Base-by-base conservation (phyloP, 2,888 invertebrate species). In the Philereme vetulata region DNA sequence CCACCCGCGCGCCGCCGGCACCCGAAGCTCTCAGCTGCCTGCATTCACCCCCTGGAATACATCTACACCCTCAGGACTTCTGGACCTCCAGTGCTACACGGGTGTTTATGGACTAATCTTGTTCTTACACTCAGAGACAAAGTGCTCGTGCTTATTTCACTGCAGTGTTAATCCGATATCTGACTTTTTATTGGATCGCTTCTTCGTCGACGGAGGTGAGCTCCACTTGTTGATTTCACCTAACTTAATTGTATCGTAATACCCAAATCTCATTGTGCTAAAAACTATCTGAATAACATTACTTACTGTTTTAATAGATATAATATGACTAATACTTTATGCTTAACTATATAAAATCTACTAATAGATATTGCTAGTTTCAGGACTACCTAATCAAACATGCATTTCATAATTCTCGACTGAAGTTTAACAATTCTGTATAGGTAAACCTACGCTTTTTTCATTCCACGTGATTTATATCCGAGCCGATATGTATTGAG, bases 111-210 rank as follows among this genome's bases (percentile, higher is more conserved):
- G 78, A 86, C 88, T 79, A 77, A 5, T 75, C 76, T 76, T 76
- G 80, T 82, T 84, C 73, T 77, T 79, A 75, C 70, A 76, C 72
- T 66, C 79, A 85, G 74, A 85, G 88, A 87, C 90, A 69, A 84
- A 90, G 91, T 91, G 91, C 82, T 88, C 88, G 91, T 91, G 90
- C 83, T 86, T 86, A 81, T 80, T 84, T 82, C 88, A 85, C 86
- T 85, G 81, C 81, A 90, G 89, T 90, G 90, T 86, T 89, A 83
- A 85, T 85, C 84, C 82, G 82, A 88, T 84, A 88, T 85, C 85
- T 85, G 82, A 82, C 83, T 85, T 80, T 81, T 85, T 87, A 85
- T 90, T 90, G 90, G 90, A 90, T 90, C 88, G 82, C 80, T 84
- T 82, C 82, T 78, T 76, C 78, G 74, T 72, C 78, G 72, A 68